Percentiles rank a stretch among this genome's conserved stretches.
Conservation (phyloP, 2,797 vertebrate species). For the Dermochelys coriacea region DNA sequence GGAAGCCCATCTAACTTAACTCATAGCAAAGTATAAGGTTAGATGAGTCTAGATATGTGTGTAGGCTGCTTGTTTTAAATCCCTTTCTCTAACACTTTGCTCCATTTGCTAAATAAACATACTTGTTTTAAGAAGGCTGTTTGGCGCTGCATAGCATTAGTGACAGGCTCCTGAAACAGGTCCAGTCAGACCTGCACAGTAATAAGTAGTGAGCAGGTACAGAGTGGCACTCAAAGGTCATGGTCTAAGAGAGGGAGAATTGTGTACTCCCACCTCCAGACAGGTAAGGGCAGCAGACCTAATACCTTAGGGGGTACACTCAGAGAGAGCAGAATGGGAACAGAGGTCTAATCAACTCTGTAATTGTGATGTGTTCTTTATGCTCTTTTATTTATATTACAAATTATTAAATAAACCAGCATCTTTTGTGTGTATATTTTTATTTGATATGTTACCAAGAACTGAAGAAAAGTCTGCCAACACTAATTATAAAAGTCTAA, state of each 20-base stretch:
- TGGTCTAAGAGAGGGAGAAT: background rate
- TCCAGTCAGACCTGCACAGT: background rate
- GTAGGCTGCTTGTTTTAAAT: background rate
- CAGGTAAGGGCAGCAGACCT: background rate
- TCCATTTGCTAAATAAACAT: background rate
- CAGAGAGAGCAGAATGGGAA: background rate
- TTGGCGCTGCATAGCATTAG: background rate
- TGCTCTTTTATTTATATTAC: background rate
- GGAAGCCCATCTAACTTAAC: background rate
- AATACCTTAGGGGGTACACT: background rate
- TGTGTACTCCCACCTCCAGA: background rate
- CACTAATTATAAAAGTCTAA: constrained; percentile 26
- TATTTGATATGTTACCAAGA: constrained; percentile 16
- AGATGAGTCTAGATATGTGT: background rate
- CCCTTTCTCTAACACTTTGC: background rate
- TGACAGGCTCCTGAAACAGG: background rate
- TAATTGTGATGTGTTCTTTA: background rate
- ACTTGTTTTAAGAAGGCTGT: background rate
- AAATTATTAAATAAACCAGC: constrained; percentile 10
- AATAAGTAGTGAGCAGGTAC: background rate
- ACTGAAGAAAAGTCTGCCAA: background rate
- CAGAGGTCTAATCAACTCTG: background rate
- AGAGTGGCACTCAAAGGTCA: background rate
- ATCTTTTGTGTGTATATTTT: background rate
- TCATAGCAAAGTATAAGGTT: background rate